phyloP scores from a whole-genome alignment of 2,888 invertebrate genomes.

The Hypercompe scribonia region DNA sequence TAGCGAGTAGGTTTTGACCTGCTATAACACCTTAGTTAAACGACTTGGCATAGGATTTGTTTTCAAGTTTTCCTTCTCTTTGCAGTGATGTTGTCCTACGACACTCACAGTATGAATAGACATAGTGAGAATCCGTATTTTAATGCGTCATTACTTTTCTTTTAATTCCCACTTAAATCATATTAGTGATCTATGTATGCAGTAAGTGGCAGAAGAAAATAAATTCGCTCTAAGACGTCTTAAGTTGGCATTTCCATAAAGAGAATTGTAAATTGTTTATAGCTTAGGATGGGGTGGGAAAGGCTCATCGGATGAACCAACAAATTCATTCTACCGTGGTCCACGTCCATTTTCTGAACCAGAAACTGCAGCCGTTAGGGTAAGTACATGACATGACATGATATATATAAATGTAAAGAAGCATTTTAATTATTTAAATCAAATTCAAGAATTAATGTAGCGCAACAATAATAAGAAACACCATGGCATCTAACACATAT shows the following conservation, averaged over 20 bases:
- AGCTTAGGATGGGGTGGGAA: slow-evolving; percentile 75
- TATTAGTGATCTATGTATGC: neutral
- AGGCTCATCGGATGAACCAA: slow-evolving; percentile 72
- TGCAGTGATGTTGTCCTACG: no score
- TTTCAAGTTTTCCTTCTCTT: no score
- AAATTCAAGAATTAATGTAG: no score
- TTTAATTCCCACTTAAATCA: neutral
- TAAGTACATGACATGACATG: slow-evolving; percentile 48
- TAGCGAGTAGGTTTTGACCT: no score
- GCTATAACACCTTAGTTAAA: no score
- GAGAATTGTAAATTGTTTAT: slow-evolving; percentile 19
- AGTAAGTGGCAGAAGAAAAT: neutral
- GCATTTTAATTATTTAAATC: neutral
- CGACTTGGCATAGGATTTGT: no score
- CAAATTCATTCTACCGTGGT: slow-evolving; percentile 70
- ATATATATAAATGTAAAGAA: neutral
- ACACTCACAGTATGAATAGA: no score
- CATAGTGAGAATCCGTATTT: no score
- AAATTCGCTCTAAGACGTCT: neutral
- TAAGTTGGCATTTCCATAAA: neutral
- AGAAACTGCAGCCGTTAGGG: slow-evolving; percentile 72
- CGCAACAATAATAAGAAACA: no score
- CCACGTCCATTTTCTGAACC: slow-evolving; percentile 76
- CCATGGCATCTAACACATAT: no score
- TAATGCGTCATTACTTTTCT: no score